Base-by-base conservation (phyloP, 2,888 invertebrate genomes). In the Tinea semifulvella region DNA sequence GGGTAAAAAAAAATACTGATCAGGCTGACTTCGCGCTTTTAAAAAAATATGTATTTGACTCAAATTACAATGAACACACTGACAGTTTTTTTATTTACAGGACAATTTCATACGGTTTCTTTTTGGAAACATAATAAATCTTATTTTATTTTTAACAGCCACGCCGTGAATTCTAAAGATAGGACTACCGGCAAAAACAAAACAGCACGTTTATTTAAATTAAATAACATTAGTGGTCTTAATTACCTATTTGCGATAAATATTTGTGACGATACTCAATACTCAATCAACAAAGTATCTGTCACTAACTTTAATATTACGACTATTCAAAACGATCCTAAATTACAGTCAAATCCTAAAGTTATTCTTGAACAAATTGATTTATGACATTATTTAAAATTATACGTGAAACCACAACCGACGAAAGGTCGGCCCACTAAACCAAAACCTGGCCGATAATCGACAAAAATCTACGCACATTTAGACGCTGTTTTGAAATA, bases 21-120 rank as follows among this genome's bases (percentile, higher is more conserved):
- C 14, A 16, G 2, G 2, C 8, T 13, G 8, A 6, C 3, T 13
- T 2, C 2, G 14, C 2, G 14, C 8, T 35, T 35, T 35, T 2
- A 2, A 35, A 13, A 3, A 2, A 26, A 6, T 26, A n/a, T 26
- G 10, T 26, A 26, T n/a, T 26, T 26, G n/a, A 26, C 6, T 3
- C 2, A 2, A 4, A 10, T 19, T 13, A 4, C 22, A 40, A 40
- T 40, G 40, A 40, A 13, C 8, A 10, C 6, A 19, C 22, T 13
- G 40, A 40, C 20, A 40, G 20, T 19, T 17, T 20, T n/a, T 19
- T 11, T 19, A 19, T 39, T 40, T 40, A 40, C 40, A 7, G 40
- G 40, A 6, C 25, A 42, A 13, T 8, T 8, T 26, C 26, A 42
- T 16, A 14, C 42, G 1, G 42, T 42, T 27, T 25, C 42, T 2